A percentile compares a stretch with the other conserved stretches of the same genome.
Evolutionary conservation across 2,797 vertebrate species (phyloP).

Genomic region (Sebastes oblongus): DNA sequence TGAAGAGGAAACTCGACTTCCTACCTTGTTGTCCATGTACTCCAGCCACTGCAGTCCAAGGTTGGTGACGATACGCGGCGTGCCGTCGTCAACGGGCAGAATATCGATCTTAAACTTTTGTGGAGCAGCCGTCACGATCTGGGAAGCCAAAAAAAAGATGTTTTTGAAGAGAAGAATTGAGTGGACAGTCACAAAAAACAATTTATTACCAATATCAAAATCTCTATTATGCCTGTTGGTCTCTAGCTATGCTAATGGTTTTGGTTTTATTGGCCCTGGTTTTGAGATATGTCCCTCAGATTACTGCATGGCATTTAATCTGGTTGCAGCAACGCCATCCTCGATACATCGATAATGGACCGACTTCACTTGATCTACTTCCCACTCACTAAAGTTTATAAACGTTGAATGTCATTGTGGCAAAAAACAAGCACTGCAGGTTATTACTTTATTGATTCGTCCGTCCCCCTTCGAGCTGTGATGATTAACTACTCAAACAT

Average conservation of each 20-base stretch:
- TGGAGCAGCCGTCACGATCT: constrained; percentile 90
- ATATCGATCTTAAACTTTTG: constrained; percentile 93
- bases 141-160: neutral
- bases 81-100: constrained; percentile 91
- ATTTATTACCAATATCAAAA: neutral
- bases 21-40: constrained; percentile 90
- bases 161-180: neutral
- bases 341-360: neutral
- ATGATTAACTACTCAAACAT: neutral
- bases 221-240: neutral
- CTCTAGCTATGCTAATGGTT: neutral
- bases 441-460: neutral
- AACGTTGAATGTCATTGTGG: neutral
- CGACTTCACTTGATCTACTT: neutral
- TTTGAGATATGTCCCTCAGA: neutral
- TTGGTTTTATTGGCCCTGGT: neutral
- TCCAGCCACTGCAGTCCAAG: constrained; percentile 97
- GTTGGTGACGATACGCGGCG: constrained; percentile 93
- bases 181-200: neutral
- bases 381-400: neutral
- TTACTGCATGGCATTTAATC: neutral
- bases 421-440: neutral
- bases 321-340: neutral
- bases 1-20: neutral
- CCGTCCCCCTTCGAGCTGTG: neutral